Evolutionary conservation across 2,797 vertebrate genomes (phyloP), one percentile per base, ranked within the genome.

Genomic region (Acanthurus lineatus): DNA sequence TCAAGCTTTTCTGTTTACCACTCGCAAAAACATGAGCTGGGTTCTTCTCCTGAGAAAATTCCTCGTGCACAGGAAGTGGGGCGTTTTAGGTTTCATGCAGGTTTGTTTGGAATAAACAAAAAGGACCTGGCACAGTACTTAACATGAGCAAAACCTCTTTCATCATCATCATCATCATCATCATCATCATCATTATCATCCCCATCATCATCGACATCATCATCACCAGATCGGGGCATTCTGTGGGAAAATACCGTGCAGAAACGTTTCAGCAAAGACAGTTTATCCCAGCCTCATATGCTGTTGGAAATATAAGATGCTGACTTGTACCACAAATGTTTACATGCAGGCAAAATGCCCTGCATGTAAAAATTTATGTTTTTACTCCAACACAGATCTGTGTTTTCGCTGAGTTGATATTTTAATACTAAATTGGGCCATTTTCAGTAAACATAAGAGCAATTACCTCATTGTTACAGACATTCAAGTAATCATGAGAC

Each of bases 31-130:
- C 63, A 53, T 59, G 54, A 47, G 12, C 25, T 25, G 3, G 4
- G n/a, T 60, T 44, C 44, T 14, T 56, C 59, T 51, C 17, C 61
- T 68, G 57, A 53, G 63, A n/a, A 74, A 72, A 71, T 59, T 66
- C 56, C 49, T 58, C 57, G 16, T 54, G 42, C 9, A 51, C 47
- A 83, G 35, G 47, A 75, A 54, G 45, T 66, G 49, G 70, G 54
- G 32, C 10, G 4, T 81, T 72, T 67, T 54, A 71, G 59, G 57
- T 57, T 35, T 69, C 19, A n/a, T 44, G 40, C 15, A 63, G 56
- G 35, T 62, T 68, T 60, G 40, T 68, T 66, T 52, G 35, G 48
- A 63, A 52, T 51, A 66, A 61, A 61, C 51, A 40, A 53, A 60
- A 42, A 1, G 8, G 52, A 2, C 60, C 35, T 38, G 42, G 28